Base-by-base conservation (phyloP, 2,113 vertebrate genomes). In the Dipodomys merriami region DNA sequence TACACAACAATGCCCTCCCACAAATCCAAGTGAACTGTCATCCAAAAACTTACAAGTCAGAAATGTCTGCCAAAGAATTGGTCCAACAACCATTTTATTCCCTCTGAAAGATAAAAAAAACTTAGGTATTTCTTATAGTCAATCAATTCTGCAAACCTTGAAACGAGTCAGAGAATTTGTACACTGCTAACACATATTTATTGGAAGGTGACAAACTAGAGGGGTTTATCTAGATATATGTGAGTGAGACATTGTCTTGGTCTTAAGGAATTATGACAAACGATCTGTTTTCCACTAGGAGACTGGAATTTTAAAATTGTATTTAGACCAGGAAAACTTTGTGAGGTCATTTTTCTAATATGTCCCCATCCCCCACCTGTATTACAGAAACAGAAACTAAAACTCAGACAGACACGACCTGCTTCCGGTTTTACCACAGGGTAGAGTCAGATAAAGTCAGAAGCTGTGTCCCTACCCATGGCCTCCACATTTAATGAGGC, bases 21-120 rank as follows among this genome's bases (percentile, higher is more conserved):
- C 16, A 74, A 1, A 74, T 4, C 20, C 25, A 64, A n/a, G n/a
- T 27, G 62, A 74, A 78, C 25, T n/a, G 18, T 68, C 25, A 76
- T 71, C 33, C 87, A 79, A 95, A 97, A 94, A 90, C 46, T 83
- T 19, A 57, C 53, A 57, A 96, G 65, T 71, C 74, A 95, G 90
- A 89, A 96, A 95, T 86, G 74, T 60, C 85, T 86, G 96, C 94
- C 78, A 74, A 87, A 96, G 82, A 96, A 83, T 96, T 93, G 95
- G 23, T 79, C 86, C 91, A 95, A 94, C 80, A 94, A 67, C 53
- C 53, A 57, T 65, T 11, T 80, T 91, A 90, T 92, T 94, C 62
- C 16, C 30, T 5, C 65, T 16, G 35, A 73, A 83, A 96, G 68
- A 91, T 33, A 71, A 73, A 78, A 85, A 71, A 73, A 78, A 85